phyloP scores from a whole-genome alignment of 2,113 vertebrate species.

The Triplophysa tibetana region DNA sequence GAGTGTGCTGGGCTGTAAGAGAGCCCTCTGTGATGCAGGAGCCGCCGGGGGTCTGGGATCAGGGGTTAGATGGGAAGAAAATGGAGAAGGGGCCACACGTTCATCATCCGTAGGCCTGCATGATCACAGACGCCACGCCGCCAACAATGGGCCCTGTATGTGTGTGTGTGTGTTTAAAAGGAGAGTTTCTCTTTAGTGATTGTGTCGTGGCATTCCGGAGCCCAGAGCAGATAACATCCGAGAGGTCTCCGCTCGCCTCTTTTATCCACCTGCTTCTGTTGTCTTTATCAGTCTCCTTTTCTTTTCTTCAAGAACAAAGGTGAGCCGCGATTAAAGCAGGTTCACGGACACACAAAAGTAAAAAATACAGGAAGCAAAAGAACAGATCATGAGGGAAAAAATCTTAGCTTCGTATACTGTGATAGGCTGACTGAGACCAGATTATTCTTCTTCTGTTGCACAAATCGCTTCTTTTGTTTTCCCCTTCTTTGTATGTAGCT shows the following conservation, averaged over 20 bases:
- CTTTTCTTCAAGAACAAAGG: conserved; percentile 51
- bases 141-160: conserved; percentile 51
- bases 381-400: conserved; percentile 13
- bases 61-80: conserved; percentile 54
- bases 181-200: conserved; percentile 24
- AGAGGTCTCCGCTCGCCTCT: conserved; percentile 33
- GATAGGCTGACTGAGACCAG: too few relatives aligned
- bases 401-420: too few relatives aligned
- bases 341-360: not conserved
- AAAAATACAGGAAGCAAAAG: conserved; percentile 42
- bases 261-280: conserved; percentile 31
- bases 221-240: conserved; percentile 50
- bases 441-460: too few relatives aligned
- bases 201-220: conserved; percentile 45
- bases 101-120: conserved; percentile 48
- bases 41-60: conserved; percentile 39
- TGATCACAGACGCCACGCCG: conserved; percentile 54
- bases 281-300: conserved; percentile 43
- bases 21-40: conserved; percentile 32
- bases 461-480: too few relatives aligned
- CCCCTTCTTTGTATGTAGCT: too few relatives aligned
- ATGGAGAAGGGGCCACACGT: conserved; percentile 49
- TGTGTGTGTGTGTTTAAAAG: conserved; percentile 33
- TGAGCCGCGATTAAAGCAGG: conserved; percentile 42
- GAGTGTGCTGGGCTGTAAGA: conserved; percentile 37